Conservation (phyloP, 2,113 vertebrate species). For the Aspiorhynchus laticeps region DNA sequence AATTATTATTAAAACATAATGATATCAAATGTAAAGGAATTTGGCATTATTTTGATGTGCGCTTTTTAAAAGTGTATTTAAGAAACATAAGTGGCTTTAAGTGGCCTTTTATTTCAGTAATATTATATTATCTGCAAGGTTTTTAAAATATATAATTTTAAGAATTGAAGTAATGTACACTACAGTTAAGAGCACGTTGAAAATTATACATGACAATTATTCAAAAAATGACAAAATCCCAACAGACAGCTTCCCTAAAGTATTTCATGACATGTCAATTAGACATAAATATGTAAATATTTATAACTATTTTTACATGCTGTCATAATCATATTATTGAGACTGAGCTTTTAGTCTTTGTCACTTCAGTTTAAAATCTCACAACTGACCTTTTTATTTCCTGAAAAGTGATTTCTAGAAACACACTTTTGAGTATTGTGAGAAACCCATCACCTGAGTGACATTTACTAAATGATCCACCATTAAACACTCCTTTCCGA, state of each 20-base stretch:
- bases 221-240: no score
- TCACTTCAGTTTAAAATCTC: not conserved
- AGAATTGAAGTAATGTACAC: not conserved
- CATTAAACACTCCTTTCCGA: slow-evolving; percentile 42
- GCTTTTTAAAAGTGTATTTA: not conserved
- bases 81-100: not conserved
- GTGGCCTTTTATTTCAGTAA: not conserved
- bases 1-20: not conserved
- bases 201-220: no score
- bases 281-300: not conserved
- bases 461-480: slow-evolving; percentile 52
- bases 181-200: not conserved
- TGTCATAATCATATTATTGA: not conserved
- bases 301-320: no score
- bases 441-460: slow-evolving; percentile 49
- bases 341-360: not conserved
- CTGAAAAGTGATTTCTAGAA: slow-evolving; percentile 14
- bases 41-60: not conserved
- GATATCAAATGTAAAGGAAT: not conserved
- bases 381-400: not conserved
- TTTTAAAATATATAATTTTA: not conserved
- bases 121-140: not conserved
- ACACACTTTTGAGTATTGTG: slow-evolving; percentile 40
- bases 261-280: not conserved
- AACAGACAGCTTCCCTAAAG: not conserved